Evolutionary conservation across 2,888 invertebrate species (phyloP), one percentile per base, ranked within the genome.

Genomic region (Tiphia femorata): DNA sequence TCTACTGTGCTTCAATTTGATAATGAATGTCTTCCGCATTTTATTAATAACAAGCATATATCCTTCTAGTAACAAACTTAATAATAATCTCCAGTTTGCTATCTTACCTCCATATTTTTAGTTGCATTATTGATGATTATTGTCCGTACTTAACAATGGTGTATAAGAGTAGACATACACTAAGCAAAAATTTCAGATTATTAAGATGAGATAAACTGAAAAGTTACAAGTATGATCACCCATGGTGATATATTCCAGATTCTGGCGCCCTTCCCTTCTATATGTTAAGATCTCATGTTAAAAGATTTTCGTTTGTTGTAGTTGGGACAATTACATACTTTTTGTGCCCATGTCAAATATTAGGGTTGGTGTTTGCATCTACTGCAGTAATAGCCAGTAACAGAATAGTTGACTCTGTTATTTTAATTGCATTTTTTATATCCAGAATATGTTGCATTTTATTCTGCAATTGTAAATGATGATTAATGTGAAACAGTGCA

Each of bases 21-120:
- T 40, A 37, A 30, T 10, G 23, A 60, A 51, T 43, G 70, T 70
- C 70, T 72, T 73, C 70, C 70, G 62, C 59, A 52, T 60, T 70
- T 66, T 59, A 48, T 50, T 56, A 46, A 53, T 30, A 23, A 50
- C 20, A n/a, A 12, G 25, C 54, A 49, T 43, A 60, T 60, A 54
- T 49, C 54, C 57, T 57, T 64, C 51, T 38, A n/a, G 25, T 42
- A 42, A 17, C 14, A 42, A 8, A 30, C 16, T 44, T 19, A 29
- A 44, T 30, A 30, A 6, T 30, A 30, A 27, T 19, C 17, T 30
- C 25, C 19, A 20, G 12, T n/a, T n/a, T 12, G 7, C n/a, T 30
- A 19, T 14, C 14, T 33, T 6, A 14, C 7, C 33, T n/a, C 7
- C 14, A 14, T 33, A 33, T 33, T 33, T 33, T 14, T 33, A 33